These are phyloP conservation scores for Cryptomyrus ogoouensis DNA, from an alignment of 2,113 vertebrate genomes.

Conservation along the genomic window DNA sequence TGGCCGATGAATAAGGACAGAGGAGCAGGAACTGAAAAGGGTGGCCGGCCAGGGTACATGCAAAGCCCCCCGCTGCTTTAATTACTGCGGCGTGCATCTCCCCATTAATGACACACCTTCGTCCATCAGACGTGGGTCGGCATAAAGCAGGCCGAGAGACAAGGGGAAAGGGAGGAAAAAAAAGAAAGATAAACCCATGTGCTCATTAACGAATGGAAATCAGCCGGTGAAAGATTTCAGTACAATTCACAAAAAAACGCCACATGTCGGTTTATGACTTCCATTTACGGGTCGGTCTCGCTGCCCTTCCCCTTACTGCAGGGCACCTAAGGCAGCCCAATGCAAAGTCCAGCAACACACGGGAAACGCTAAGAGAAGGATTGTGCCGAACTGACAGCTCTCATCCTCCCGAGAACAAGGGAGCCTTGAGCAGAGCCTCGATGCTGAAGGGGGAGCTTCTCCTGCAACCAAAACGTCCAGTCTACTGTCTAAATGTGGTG, in stretches of 20 bases:
- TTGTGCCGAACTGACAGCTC: neutral
- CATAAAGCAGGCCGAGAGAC: conserved; percentile 55
- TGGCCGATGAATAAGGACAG: conserved; percentile 10
- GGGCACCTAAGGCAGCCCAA: conserved; percentile 50
- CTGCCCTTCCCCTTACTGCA: conserved; percentile 37
- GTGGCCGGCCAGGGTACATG: conserved; percentile 33
- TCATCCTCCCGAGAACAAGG: neutral
- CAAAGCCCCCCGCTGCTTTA: conserved; percentile 68
- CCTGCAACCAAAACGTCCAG: neutral
- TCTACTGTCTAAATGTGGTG: neutral
- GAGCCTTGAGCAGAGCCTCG: neutral
- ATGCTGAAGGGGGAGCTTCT: neutral
- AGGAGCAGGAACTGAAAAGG: conserved; percentile 28
- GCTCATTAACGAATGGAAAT: conserved; percentile 76
- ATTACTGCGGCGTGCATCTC: conserved; percentile 68
- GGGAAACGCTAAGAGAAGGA: conserved; percentile 32
- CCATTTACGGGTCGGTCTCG: conserved; percentile 48
- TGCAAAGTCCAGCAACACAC: conserved; percentile 49
- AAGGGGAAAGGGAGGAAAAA: conserved; percentile 40
- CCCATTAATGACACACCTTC: conserved; percentile 60
- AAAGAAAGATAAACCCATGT: conserved; percentile 49
- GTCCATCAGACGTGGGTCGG: conserved; percentile 47
- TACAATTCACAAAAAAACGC: conserved; percentile 56
- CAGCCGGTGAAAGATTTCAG: conserved; percentile 57
- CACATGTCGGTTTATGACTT: conserved; percentile 64